Evolutionary conservation across 2,888 invertebrate species (phyloP).

Genomic region (Archips crataeganus): DNA sequence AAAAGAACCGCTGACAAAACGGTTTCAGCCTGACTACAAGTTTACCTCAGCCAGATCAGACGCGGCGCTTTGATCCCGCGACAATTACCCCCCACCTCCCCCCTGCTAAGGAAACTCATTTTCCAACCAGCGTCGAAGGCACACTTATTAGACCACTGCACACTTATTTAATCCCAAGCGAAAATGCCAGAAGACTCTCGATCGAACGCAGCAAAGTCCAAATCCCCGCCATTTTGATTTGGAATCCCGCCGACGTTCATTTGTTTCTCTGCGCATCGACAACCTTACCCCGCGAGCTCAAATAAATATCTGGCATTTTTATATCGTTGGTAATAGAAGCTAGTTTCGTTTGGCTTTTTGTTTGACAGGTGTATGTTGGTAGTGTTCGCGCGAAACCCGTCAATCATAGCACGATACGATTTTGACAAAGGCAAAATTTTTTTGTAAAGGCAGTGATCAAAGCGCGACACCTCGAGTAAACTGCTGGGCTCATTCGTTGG

Average conservation of each 20-base stretch:
- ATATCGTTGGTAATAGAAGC: neutral
- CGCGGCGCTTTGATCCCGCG: conserved; percentile 36
- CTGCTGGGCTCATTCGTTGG: conserved; percentile 14
- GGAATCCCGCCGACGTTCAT: conserved; percentile 22
- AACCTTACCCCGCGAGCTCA: conserved; percentile 6
- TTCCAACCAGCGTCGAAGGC: conserved; percentile 38
- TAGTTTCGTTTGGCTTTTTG: neutral
- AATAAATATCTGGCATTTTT: neutral
- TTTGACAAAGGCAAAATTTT: conserved; percentile 36
- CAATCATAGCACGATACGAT: conserved; percentile 39
- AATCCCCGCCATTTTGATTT: conserved; percentile 17
- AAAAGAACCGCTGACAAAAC: neutral
- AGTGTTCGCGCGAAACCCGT: conserved; percentile 28
- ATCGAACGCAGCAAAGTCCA: conserved; percentile 3
- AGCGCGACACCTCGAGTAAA: conserved; percentile 8
- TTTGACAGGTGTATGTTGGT: neutral
- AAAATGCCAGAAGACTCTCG: neutral
- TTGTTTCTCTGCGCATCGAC: conserved; percentile 28
- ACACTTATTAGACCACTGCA: conserved; percentile 38
- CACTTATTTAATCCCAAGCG: conserved; percentile 8
- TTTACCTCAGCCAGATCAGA: conserved; percentile 21
- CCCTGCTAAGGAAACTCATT: conserved; percentile 38
- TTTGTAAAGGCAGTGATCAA: conserved; percentile 29
- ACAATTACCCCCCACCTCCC: conserved; percentile 33
- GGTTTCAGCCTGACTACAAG: neutral